Conservation (phyloP, 2,888 invertebrate species). For the Heliconius charithonia region DNA sequence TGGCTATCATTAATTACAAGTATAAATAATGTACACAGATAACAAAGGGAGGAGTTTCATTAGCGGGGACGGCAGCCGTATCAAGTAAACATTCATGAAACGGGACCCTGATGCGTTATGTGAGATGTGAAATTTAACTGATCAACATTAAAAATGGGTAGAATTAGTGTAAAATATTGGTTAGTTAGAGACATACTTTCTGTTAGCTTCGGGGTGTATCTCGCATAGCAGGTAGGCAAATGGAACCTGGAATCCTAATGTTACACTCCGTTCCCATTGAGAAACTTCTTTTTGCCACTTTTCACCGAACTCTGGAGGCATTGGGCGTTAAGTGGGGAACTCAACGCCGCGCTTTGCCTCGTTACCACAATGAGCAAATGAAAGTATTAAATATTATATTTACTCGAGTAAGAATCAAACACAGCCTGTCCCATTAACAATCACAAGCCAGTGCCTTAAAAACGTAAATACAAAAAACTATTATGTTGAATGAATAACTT, state of each 20-base stretch:
- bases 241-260: too few species aligned
- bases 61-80: conserved; percentile 60
- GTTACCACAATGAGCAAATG: neutral
- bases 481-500: too few species aligned
- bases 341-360: neutral
- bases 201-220: too few species aligned
- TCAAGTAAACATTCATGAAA: conserved; percentile 61
- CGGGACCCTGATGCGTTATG: conserved; percentile 55
- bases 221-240: too few species aligned
- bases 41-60: conserved; percentile 62
- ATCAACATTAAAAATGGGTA: neutral
- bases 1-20: conserved; percentile 38
- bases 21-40: conserved; percentile 44
- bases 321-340: neutral
- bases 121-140: neutral
- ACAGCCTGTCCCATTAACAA: neutral
- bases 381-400: neutral
- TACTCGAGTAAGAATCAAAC: neutral
- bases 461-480: too few species aligned
- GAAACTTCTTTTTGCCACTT: too few species aligned
- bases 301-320: neutral
- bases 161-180: neutral
- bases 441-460: too few species aligned
- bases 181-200: too few species aligned
- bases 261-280: too few species aligned